phyloP scores from a whole-genome alignment of 2,888 invertebrate genomes.

The Bombylius discolor region DNA sequence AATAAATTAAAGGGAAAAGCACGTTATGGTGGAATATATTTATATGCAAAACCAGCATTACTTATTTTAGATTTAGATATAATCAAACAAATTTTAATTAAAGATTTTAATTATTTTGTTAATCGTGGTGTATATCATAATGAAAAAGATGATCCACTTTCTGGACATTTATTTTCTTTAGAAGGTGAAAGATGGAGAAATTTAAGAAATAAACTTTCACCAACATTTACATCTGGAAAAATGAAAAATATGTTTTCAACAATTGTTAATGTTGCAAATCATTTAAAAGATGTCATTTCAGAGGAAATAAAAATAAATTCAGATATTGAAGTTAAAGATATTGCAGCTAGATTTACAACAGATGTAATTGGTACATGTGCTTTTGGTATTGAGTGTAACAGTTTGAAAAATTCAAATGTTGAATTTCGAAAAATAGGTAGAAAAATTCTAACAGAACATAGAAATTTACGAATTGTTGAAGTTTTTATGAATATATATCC shows the following conservation, averaged over 20 bases:
- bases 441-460: constrained; percentile 12
- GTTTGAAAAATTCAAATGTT: constrained; percentile 29
- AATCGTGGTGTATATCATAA: constrained; percentile 19
- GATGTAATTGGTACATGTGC: constrained; percentile 39
- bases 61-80: constrained; percentile 16
- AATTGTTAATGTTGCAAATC: constrained; percentile 24
- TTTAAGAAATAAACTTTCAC: constrained; percentile 30
- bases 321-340: constrained; percentile 33
- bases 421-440: constrained; percentile 26
- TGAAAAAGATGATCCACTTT: constrained; percentile 21
- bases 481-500: constrained; percentile 13
- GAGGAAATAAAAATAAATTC: not conserved
- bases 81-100: constrained; percentile 19
- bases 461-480: constrained; percentile 4
- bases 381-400: constrained; percentile 38
- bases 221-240: constrained; percentile 36
- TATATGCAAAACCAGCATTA: constrained; percentile 6
- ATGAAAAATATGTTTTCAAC: constrained; percentile 32
- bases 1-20: constrained; percentile 22
- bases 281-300: constrained; percentile 12
- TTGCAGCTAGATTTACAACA: constrained; percentile 35
- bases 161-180: constrained; percentile 7
- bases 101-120: constrained; percentile 23
- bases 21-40: constrained; percentile 22
- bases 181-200: constrained; percentile 14